Percentiles rank a stretch among this genome's conserved stretches.
Evolutionary conservation across 2,113 vertebrate genomes (phyloP).

Genomic region (Callorhinus ursinus): DNA sequence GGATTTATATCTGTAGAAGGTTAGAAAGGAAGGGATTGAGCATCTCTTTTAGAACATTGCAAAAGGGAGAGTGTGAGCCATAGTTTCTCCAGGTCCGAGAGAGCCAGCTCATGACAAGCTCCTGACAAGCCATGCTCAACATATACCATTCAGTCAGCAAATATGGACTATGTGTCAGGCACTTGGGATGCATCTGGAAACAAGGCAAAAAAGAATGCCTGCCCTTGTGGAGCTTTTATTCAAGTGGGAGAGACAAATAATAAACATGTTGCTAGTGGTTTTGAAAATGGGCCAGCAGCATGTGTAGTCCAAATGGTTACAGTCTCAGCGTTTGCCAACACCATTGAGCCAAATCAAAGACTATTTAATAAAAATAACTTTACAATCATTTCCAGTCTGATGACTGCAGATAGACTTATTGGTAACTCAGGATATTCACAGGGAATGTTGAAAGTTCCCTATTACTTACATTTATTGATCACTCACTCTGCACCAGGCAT

Average conservation of each 20-base stretch:
- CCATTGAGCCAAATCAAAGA: slow-evolving; percentile 43
- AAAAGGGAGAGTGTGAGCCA: not conserved
- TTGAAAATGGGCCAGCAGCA: not conserved
- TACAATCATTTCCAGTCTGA: slow-evolving; percentile 39
- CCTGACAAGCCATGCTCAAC: fast-evolving
- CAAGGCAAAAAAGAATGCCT: not conserved
- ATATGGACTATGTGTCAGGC: not conserved
- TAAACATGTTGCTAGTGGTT: not conserved
- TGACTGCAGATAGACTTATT: not conserved
- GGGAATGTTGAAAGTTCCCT: not conserved
- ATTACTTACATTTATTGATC: not conserved
- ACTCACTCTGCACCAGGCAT: not conserved
- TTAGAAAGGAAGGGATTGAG: too few species aligned
- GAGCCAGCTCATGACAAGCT: not conserved
- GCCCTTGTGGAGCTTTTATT: slow-evolving; percentile 24
- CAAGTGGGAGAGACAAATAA: not conserved
- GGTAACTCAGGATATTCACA: not conserved
- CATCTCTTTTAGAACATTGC: not conserved
- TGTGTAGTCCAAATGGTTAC: slow-evolving; percentile 1
- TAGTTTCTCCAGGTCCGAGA: not conserved
- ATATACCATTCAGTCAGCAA: not conserved
- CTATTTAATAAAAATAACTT: slow-evolving; percentile 49
- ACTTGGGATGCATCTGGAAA: not conserved
- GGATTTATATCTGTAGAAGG: not conserved
- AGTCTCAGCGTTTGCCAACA: not conserved